Conservation (phyloP, 2,888 invertebrate genomes). For the Mellilla xanthometata region DNA sequence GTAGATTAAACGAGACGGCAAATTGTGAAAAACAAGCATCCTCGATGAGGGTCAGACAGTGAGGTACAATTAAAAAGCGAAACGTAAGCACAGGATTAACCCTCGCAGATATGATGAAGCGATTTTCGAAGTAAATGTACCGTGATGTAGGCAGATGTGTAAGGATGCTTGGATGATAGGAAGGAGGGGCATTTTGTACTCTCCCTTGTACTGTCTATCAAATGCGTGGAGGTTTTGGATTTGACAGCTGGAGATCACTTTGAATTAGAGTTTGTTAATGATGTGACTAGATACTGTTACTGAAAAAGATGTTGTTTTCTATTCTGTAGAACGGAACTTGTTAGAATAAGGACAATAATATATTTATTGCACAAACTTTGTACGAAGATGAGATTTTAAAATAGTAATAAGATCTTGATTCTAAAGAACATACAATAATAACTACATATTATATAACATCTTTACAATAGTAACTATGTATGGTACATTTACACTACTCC, state of each 20-base stretch:
- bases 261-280: background rate
- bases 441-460: too few relatives aligned
- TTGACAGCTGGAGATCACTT: background rate
- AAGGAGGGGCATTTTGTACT: too few relatives aligned
- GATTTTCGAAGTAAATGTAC: constrained; percentile 66
- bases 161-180: constrained; percentile 11
- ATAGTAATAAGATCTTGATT: too few relatives aligned
- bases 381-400: too few relatives aligned
- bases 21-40: constrained; percentile 78
- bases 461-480: too few relatives aligned
- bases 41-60: constrained; percentile 73
- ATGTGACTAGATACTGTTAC: too few relatives aligned
- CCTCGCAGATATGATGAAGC: constrained; percentile 71
- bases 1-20: constrained; percentile 75
- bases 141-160: constrained; percentile 33
- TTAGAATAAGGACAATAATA: too few relatives aligned
- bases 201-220: background rate
- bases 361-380: too few relatives aligned
- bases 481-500: too few relatives aligned
- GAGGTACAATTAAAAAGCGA: constrained; percentile 76
- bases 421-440: too few relatives aligned
- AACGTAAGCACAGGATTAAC: constrained; percentile 75
- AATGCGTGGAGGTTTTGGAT: background rate
- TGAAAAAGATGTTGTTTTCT: too few relatives aligned
- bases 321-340: too few relatives aligned